These are phyloP conservation scores for Sitodiplosis mosellana DNA, from an alignment of 1,140 invertebrate species.

Conservation along the genomic window DNA sequence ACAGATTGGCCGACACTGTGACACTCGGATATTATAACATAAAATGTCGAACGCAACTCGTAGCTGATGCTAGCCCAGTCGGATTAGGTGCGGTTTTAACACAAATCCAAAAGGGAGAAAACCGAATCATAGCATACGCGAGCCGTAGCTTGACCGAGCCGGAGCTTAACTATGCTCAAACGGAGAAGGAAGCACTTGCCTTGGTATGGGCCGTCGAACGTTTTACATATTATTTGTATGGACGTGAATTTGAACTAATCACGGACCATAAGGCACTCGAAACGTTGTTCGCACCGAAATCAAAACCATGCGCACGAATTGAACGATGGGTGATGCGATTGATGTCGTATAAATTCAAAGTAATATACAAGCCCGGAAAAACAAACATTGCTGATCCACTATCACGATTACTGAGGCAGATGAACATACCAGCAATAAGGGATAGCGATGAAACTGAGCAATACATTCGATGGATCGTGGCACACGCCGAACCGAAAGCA, in stretches of 20 bases:
- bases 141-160: slow-evolving; percentile 15
- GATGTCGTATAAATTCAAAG: too few relatives aligned
- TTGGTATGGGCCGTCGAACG: too few relatives aligned
- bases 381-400: too few relatives aligned
- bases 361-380: too few relatives aligned
- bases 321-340: slow-evolving; percentile 13
- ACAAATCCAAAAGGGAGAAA: too few relatives aligned
- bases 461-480: slow-evolving; percentile 1
- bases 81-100: too few relatives aligned
- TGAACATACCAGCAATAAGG: too few relatives aligned
- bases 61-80: too few relatives aligned
- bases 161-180: slow-evolving; percentile 23
- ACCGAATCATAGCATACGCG: slow-evolving; percentile 4
- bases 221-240: too few relatives aligned
- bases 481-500: neutral
- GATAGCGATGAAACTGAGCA: neutral
- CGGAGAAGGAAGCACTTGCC: slow-evolving; percentile 21
- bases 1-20: slow-evolving; percentile 1
- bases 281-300: slow-evolving; percentile 7
- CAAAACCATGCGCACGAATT: slow-evolving; percentile 11
- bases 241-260: slow-evolving; percentile 18
- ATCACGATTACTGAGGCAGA: slow-evolving; percentile 1
- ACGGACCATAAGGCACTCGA: slow-evolving; percentile 19
- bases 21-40: slow-evolving; percentile 13
- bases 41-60: too few relatives aligned